A percentile compares a stretch with the other conserved stretches of the same genome.
These are phyloP conservation scores for Muscicapa adusta DNA, from an alignment of 2,113 vertebrate species.

Conservation along the genomic window DNA sequence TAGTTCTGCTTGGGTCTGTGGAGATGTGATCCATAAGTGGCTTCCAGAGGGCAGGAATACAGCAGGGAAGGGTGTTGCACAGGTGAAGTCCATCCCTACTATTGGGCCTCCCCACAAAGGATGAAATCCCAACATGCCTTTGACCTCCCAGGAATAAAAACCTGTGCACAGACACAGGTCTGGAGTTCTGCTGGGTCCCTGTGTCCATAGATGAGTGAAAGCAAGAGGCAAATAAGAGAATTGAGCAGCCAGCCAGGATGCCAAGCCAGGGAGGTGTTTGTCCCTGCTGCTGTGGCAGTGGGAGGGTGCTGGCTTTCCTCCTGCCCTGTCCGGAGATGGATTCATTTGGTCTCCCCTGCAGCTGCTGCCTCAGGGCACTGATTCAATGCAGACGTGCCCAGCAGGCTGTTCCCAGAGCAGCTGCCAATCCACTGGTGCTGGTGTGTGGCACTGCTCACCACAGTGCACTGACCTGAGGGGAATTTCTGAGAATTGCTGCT, in stretches of 20 bases:
- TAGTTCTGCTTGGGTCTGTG: not conserved
- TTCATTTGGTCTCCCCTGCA: not conserved
- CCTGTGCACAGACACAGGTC: not conserved
- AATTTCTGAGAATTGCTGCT: not conserved
- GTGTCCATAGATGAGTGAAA: not conserved
- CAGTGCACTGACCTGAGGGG: not conserved
- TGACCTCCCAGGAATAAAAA: not conserved
- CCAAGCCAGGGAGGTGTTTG: not conserved
- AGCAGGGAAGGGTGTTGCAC: not conserved
- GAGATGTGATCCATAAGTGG: not conserved
- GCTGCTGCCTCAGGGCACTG: not conserved
- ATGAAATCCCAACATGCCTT: not conserved
- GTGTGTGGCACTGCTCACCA: not conserved
- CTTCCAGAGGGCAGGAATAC: not conserved
- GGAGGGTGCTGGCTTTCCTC: not conserved
- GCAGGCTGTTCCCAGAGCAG: not conserved
- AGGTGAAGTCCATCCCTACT: not conserved
- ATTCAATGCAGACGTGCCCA: not conserved
- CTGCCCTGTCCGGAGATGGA: not conserved
- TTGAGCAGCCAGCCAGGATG: not conserved
- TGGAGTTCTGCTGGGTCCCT: not conserved
- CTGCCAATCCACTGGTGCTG: not conserved
- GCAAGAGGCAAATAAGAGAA: not conserved
- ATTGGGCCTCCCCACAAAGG: not conserved
- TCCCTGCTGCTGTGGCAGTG: not conserved